Evolutionary conservation across 2,888 invertebrate genomes (phyloP), one percentile per base, ranked within the genome.

Genomic region (Perizoma flavofasciatum): DNA sequence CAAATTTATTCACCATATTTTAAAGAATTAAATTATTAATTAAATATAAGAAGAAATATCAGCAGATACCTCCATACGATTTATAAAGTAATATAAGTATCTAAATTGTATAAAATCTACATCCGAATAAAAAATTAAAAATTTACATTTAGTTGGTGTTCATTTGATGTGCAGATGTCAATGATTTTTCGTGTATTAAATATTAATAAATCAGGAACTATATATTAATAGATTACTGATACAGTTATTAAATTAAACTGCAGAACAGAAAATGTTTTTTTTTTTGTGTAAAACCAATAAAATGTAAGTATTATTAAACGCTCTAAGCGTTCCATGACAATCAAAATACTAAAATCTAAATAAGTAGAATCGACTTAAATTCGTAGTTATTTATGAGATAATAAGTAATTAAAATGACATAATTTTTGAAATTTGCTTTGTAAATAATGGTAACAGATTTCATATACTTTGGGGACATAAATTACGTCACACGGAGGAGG

Each of bases 291-390:
- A 37, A 11, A 43, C n/a, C 43, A 11, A 6, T 9, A 11, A 6
- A 7, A 4, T 11, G 11, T 37, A 37, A 11, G 8, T 33, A 48
- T 48, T 39, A 11, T 47, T 40, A 51, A 46, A 32, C 10, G 55
- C 11, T 41, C 49, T 49, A 56, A 49, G 46, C 49, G 49, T 53
- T 53, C 37, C 9, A 56, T 35, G 40, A 33, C 48, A 41, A 43
- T 11, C 22, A 47, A 34, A 43, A 8, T 47, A 50, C 46, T 46
- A 46, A 33, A 10, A 35, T 53, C 46, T 52, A 53, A 53, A 45
- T 52, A 46, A 49, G 35, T 53, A 50, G 54, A 54, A 50, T 61
- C 44, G 33, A 32, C 48, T 51, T 61, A 61, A 61, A 61, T 61
- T 61, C 61, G 61, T 61, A 22, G 22, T 47, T 48, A 52, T 48